phyloP scores from a whole-genome alignment of 2,797 vertebrate species.

The Yasuhikotakia modesta region DNA sequence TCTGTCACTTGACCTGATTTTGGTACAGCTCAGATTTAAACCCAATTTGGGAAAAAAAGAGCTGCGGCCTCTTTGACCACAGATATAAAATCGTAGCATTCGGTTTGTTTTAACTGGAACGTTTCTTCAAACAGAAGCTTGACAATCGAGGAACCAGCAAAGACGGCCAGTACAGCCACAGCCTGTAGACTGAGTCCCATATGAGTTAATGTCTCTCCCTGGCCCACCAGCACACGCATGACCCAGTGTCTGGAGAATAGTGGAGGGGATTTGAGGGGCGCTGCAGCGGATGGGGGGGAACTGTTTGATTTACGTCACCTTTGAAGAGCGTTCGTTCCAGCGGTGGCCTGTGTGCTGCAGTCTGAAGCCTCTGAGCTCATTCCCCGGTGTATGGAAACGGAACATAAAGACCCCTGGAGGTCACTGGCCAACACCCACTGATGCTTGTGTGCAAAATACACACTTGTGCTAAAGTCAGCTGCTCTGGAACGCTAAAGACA shows the following conservation, averaged over 20 bases:
- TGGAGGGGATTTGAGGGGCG: constrained; percentile 46
- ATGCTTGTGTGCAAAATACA: constrained; percentile 55
- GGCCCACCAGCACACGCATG: constrained; percentile 38
- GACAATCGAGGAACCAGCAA: not conserved
- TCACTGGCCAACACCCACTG: constrained; percentile 59
- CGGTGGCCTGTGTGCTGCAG: constrained; percentile 63
- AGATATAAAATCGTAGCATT: not conserved
- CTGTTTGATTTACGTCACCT: constrained; percentile 78
- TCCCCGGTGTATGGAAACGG: constrained; percentile 41
- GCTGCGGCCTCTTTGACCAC: not conserved
- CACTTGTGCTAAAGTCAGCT: constrained; percentile 55
- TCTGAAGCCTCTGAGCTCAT: constrained; percentile 60
- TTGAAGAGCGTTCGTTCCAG: constrained; percentile 76
- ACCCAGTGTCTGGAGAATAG: constrained; percentile 57
- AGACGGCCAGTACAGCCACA: not conserved
- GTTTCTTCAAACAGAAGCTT: not conserved
- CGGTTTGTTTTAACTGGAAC: not conserved
- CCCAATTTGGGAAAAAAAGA: not conserved
- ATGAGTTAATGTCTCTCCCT: constrained; percentile 57
- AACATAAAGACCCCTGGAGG: constrained; percentile 57
- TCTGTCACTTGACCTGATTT: constrained; percentile 26
- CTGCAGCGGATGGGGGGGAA: constrained; percentile 54
- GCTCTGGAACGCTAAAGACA: no score
- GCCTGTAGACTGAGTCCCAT: no score
- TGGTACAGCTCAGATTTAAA: not conserved